These are phyloP conservation scores for Acrobasis consociella DNA, from an alignment of 2,888 invertebrate genomes.

Conservation along the genomic window DNA sequence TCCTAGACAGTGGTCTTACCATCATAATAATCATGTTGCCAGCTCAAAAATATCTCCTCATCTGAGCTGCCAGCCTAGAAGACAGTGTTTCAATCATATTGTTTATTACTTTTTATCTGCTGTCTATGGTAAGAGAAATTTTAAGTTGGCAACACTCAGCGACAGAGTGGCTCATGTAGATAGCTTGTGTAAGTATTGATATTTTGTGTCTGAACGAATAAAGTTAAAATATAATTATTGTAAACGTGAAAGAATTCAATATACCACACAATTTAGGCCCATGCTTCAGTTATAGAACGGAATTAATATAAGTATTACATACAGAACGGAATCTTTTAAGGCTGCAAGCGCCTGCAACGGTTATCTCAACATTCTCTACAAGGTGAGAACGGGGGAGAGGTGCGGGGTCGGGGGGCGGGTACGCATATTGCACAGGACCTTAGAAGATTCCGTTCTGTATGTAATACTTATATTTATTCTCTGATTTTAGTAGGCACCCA, in stretches of 20 bases:
- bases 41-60: slow-evolving; percentile 46
- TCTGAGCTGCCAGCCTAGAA: slow-evolving; percentile 18
- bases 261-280: slow-evolving; percentile 51
- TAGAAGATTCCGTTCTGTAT: no score
- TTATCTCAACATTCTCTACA: no score
- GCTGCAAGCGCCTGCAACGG: no score
- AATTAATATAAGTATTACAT: no score
- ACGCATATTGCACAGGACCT: no score
- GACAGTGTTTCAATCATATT: slow-evolving; percentile 9
- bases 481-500: slow-evolving; percentile 62
- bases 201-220: slow-evolving; percentile 75
- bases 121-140: slow-evolving; percentile 31
- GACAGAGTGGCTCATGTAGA: slow-evolving; percentile 79
- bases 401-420: no score
- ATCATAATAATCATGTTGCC: slow-evolving; percentile 58
- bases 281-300: slow-evolving; percentile 54
- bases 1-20: slow-evolving; percentile 68
- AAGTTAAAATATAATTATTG: slow-evolving; percentile 50
- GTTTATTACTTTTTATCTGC: slow-evolving; percentile 29
- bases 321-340: no score
- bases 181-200: slow-evolving; percentile 81
- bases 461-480: no score
- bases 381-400: no score
- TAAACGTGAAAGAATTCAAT: slow-evolving; percentile 55
- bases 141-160: slow-evolving; percentile 52